These are phyloP conservation scores for Panzeria rudis DNA, from an alignment of 2,888 invertebrate genomes.

Conservation along the genomic window DNA sequence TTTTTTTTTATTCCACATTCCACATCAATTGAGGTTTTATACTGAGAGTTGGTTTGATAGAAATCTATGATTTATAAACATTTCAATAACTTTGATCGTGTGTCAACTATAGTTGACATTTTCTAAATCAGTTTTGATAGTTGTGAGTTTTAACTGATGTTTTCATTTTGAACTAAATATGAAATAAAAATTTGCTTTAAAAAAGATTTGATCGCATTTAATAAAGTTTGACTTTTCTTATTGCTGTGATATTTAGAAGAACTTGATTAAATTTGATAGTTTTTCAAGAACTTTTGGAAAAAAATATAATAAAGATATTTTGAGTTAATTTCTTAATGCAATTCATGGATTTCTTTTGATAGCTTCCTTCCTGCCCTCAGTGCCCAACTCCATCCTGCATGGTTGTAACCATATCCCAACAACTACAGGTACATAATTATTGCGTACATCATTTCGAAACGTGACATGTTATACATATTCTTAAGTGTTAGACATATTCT, in stretches of 20 bases:
- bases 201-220: not conserved
- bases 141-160: constrained; percentile 12
- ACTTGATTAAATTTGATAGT: not conserved
- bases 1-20: constrained; percentile 11
- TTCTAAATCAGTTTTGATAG: constrained; percentile 43
- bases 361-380: no score
- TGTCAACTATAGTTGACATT: constrained; percentile 59
- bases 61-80: constrained; percentile 54
- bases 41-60: constrained; percentile 44
- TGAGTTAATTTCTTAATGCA: no score
- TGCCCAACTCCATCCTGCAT: no score
- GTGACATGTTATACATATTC: no score
- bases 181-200: constrained; percentile 10
- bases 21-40: constrained; percentile 30
- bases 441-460: no score
- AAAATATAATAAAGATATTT: not conserved
- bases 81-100: constrained; percentile 52
- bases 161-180: not conserved
- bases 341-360: no score
- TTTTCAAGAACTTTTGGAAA: not conserved
- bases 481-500: no score
- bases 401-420: no score
- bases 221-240: not conserved
- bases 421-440: no score
- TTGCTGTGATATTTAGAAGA: not conserved